Evolutionary conservation across 2,888 invertebrate genomes (phyloP).

Genomic region (Oxytorus armatus): DNA sequence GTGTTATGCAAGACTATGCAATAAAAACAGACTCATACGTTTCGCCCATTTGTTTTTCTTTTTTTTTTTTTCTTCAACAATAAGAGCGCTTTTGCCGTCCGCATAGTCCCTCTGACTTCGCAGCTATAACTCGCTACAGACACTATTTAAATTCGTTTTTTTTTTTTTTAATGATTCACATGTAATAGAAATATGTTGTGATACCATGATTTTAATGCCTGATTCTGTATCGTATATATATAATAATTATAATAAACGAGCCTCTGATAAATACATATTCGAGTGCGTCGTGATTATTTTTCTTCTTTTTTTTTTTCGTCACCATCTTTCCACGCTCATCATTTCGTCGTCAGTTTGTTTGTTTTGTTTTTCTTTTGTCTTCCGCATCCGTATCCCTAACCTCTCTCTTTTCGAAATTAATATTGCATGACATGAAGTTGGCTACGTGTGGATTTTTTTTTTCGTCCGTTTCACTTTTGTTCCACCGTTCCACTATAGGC

Average conservation of each 20-base stretch:
- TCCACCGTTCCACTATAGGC: constrained; percentile 41
- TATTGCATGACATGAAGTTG: constrained; percentile 15
- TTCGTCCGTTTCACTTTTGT: constrained; percentile 12
- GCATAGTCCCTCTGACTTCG: constrained; percentile 41
- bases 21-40: constrained; percentile 49
- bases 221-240: constrained; percentile 42
- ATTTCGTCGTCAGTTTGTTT: constrained; percentile 19
- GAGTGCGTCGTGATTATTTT: constrained; percentile 24
- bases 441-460: constrained; percentile 28
- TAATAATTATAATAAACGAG: constrained; percentile 45
- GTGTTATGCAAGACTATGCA: constrained; percentile 51
- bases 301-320: constrained; percentile 14
- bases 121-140: constrained; percentile 52
- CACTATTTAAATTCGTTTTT: constrained; percentile 61
- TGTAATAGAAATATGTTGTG: constrained; percentile 57
- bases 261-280: constrained; percentile 46
- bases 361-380: background rate
- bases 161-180: constrained; percentile 44
- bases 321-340: constrained; percentile 39
- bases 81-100: constrained; percentile 1
- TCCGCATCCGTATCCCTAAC: constrained; percentile 19
- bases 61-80: background rate
- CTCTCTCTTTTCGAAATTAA: constrained; percentile 7
- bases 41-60: constrained; percentile 11
- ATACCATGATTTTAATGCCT: constrained; percentile 52